Evolutionary conservation across 2,113 vertebrate genomes (phyloP).

Genomic region (Paradisaea rubra): DNA sequence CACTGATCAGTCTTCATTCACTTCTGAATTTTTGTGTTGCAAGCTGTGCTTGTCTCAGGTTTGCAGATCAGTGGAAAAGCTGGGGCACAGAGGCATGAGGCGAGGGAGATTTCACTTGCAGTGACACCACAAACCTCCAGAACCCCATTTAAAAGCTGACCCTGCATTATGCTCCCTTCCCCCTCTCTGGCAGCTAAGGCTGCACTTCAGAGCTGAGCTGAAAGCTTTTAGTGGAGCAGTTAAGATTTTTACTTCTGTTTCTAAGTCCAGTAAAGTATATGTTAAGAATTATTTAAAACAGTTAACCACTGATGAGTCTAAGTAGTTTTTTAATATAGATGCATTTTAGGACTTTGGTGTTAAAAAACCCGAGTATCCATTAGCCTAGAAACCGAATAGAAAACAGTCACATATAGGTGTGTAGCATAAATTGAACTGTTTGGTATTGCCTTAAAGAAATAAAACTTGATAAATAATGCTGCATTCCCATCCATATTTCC

Average conservation of each 20-base stretch:
- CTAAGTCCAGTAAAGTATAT: background rate
- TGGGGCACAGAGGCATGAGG: background rate
- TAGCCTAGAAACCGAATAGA: background rate
- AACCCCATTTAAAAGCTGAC: background rate
- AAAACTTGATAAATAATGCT: background rate
- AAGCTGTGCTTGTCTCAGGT: background rate
- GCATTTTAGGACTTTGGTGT: background rate
- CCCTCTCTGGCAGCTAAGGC: background rate
- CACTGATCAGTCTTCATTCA: background rate
- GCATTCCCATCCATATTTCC: background rate
- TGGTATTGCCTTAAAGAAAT: background rate
- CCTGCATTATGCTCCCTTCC: background rate
- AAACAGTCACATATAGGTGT: background rate
- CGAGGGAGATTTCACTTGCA: background rate
- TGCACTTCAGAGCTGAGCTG: background rate
- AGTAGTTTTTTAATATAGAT: background rate
- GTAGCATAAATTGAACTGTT: background rate
- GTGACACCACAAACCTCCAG: background rate
- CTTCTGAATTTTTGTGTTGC: background rate
- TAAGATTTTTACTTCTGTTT: background rate
- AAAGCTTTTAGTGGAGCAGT: background rate
- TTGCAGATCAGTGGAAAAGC: background rate
- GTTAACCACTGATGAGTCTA: background rate
- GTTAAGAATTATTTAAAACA: background rate
- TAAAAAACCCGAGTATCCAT: background rate